Conservation (phyloP, 2,888 invertebrate species). For the Plagodis dolabraria region DNA sequence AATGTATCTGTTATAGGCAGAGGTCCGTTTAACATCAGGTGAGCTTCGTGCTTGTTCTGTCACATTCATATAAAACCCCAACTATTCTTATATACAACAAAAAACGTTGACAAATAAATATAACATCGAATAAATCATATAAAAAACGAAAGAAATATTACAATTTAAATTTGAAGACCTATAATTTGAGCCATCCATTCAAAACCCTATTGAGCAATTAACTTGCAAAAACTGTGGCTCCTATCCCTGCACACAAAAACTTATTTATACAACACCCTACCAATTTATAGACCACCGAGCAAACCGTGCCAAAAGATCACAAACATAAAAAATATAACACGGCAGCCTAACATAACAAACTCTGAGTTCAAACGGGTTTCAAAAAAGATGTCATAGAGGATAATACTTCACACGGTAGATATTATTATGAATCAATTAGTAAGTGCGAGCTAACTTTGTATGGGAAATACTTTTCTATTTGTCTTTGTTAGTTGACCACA, state of each 20-base stretch:
- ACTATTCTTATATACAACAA: no score
- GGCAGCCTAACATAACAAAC: conserved; percentile 74
- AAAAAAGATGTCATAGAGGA: conserved; percentile 37
- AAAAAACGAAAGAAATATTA: no score
- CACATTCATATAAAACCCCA: no score
- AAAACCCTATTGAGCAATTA: no score
- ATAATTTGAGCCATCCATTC: no score
- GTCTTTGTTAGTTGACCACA: conserved; percentile 52
- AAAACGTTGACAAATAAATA: no score
- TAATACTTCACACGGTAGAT: conserved; percentile 63
- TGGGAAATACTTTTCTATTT: conserved; percentile 56
- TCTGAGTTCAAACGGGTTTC: conserved; percentile 46
- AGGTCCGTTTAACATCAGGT: no score
- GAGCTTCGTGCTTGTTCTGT: no score
- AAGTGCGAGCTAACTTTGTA: conserved; percentile 60
- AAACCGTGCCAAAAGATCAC: conserved; percentile 54
- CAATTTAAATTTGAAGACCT: no score
- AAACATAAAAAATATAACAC: conserved; percentile 55
- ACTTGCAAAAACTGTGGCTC: no score
- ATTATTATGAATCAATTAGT: conserved; percentile 75
- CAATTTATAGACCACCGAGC: conserved; percentile 54
- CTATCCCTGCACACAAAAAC: conserved; percentile 4
- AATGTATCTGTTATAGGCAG: no score
- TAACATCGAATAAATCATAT: no score
- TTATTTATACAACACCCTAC: conserved; percentile 17